Base-by-base conservation (phyloP, 2,113 vertebrate species). In the Taxidea taxus region DNA sequence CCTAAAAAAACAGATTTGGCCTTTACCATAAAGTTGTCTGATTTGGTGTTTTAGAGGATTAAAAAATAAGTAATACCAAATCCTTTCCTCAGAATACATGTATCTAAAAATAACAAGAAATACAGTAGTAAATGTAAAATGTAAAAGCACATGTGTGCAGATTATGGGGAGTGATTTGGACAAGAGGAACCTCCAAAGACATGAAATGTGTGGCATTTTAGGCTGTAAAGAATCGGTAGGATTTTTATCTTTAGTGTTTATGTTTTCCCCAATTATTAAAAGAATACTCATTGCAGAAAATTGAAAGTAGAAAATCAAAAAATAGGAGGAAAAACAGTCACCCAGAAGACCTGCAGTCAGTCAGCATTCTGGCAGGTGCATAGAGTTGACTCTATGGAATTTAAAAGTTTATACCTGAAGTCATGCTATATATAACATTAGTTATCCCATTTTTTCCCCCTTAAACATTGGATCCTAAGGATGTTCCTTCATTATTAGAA, bases 251-350 rank as follows among this genome's bases (percentile, higher is more conserved):
- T 70, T 95, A 90, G 13, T 85, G 34, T 88, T 87, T 42, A 78
- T 70, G 6, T 62, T 92, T 92, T 56, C n/a, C 29, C 37, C n/a
- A 58, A 23, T 90, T 96, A 78, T 83, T 95, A 93, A 93, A 95
- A 85, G 89, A 89, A 78, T 81, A 62, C 12, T 75, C 7, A 78
- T 7, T 91, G 4, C 9, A 85, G 12, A 93, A 93, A 95, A 68
- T 86, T 44, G 7, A 54, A 95, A 80, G 37, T 68, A 94, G 49
- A 89, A 4, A 78, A 80, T 88, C 34, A 91, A 60, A 77, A 74
- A 54, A 62, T 31, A 51, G 49, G 0, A 39, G 37, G 49, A 51
- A n/a, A 88, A 88, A 75, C 64, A 34, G 27, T 62, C 23, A 68
- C 21, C 13, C 29, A 44, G 34, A 54, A 86, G 20, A 94, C 66